Percentiles rank a stretch among this genome's conserved stretches.
Conservation (phyloP, 2,888 invertebrate species). For the Eupsilia transversa region DNA sequence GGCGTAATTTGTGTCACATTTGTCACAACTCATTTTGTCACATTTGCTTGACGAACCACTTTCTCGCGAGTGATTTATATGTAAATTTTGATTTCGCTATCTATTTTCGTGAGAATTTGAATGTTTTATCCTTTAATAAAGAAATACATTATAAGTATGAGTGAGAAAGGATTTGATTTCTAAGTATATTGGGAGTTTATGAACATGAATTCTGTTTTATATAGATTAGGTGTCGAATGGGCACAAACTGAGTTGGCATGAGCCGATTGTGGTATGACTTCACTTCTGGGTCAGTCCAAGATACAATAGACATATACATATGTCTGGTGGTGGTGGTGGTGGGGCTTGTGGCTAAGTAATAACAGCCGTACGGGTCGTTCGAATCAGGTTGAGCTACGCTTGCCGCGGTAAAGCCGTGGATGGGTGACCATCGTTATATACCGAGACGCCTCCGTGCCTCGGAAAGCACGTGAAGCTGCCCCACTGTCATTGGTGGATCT, state of each 20-base stretch:
- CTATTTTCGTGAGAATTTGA: constrained; percentile 21
- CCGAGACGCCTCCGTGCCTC: no score
- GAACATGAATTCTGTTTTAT: background rate
- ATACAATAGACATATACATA: background rate
- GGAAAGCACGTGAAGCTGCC: no score
- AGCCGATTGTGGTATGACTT: background rate
- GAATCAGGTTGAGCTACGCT: no score
- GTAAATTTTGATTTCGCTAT: constrained; percentile 27
- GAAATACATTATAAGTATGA: constrained; percentile 29
- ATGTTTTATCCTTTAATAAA: constrained; percentile 12
- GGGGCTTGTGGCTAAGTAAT: no score
- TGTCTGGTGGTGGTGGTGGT: no score
- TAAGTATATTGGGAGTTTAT: background rate
- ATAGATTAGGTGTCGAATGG: background rate
- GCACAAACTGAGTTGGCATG: background rate
- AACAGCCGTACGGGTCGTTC: no score
- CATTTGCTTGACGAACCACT: constrained; percentile 15
- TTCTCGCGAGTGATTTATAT: constrained; percentile 35
- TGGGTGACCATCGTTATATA: no score
- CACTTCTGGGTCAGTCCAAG: background rate
- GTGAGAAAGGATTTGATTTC: constrained; percentile 12
- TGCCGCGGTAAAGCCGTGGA: no score
- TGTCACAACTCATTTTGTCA: constrained; percentile 28
- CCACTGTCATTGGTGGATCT: no score
- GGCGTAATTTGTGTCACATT: constrained; percentile 22